A percentile compares a stretch with the other conserved stretches of the same genome.
These are phyloP conservation scores for Andrena camellia DNA, from an alignment of 2,888 invertebrate genomes.

Conservation along the genomic window DNA sequence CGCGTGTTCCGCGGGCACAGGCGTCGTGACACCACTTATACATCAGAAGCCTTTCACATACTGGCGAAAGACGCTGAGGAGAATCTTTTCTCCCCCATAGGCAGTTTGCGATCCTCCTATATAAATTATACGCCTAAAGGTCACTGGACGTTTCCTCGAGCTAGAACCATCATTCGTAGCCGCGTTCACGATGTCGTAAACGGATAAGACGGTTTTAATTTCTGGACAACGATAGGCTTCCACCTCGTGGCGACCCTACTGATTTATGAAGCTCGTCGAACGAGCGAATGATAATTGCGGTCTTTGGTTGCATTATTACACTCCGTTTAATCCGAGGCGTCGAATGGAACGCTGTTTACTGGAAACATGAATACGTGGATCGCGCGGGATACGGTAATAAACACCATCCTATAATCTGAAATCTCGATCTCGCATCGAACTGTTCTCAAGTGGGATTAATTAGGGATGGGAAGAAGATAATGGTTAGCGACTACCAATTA, in stretches of 20 bases:
- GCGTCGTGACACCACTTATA: constrained; percentile 59
- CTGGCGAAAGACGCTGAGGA: constrained; percentile 60
- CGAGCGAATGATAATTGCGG: constrained; percentile 30
- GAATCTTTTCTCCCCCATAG: constrained; percentile 66
- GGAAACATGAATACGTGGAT: background rate
- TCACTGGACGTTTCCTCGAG: constrained; percentile 76
- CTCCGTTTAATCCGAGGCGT: constrained; percentile 20
- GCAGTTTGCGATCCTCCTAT: constrained; percentile 68
- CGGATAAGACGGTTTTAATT: constrained; percentile 58
- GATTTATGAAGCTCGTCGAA: constrained; percentile 40
- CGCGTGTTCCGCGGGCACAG: constrained; percentile 46
- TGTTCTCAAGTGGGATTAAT: background rate
- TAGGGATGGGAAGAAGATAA: constrained; percentile 2
- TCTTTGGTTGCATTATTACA: constrained; percentile 15
- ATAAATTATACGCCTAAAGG: constrained; percentile 81
- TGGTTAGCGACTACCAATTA: background rate
- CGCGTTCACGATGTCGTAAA: constrained; percentile 49
- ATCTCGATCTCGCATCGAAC: background rate
- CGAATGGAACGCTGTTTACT: constrained; percentile 17
- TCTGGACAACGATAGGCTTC: constrained; percentile 32
- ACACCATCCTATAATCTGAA: background rate
- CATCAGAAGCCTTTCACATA: constrained; percentile 74
- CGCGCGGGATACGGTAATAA: background rate
- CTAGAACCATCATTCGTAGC: constrained; percentile 64
- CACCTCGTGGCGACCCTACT: constrained; percentile 1